Evolutionary conservation across 2,797 vertebrate species (phyloP).

Genomic region (Psittacula echo): DNA sequence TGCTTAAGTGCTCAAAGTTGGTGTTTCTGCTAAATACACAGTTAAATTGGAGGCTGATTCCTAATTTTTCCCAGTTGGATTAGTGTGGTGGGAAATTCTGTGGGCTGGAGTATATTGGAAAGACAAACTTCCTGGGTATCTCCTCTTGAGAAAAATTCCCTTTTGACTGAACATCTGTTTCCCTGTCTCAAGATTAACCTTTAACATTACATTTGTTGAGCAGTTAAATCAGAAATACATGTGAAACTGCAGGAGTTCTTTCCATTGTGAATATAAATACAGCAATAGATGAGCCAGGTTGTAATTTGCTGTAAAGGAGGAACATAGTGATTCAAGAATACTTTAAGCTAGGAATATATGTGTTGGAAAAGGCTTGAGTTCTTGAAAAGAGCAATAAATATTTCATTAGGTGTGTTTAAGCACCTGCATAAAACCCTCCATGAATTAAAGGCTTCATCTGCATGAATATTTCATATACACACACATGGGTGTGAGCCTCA

Average conservation of each 20-base stretch:
- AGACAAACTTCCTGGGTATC: conserved; percentile 73
- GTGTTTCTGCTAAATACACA: background rate
- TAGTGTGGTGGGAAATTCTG: conserved; percentile 42
- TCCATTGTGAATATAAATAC: background rate
- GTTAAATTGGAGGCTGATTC: background rate
- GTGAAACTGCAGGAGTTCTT: background rate
- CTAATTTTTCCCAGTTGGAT: conserved; percentile 28
- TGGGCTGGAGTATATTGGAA: conserved; percentile 50
- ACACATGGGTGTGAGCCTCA: background rate
- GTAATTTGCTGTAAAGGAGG: background rate
- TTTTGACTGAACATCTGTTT: conserved; percentile 66
- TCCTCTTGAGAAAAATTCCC: conserved; percentile 65
- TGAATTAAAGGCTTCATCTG: background rate
- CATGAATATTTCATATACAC: background rate
- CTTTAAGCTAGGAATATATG: background rate
- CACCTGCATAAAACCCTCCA: background rate
- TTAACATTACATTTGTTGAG: conserved; percentile 10
- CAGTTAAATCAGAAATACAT: background rate
- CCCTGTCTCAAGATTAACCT: conserved; percentile 40
- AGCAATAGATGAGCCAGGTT: background rate
- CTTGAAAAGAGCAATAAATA: background rate
- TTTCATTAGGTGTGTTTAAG: background rate
- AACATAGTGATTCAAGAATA: background rate
- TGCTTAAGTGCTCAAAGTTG: background rate
- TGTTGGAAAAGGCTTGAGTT: background rate